These are phyloP conservation scores for Entomyzon cyanotis DNA, from an alignment of 2,113 vertebrate species.

Conservation along the genomic window DNA sequence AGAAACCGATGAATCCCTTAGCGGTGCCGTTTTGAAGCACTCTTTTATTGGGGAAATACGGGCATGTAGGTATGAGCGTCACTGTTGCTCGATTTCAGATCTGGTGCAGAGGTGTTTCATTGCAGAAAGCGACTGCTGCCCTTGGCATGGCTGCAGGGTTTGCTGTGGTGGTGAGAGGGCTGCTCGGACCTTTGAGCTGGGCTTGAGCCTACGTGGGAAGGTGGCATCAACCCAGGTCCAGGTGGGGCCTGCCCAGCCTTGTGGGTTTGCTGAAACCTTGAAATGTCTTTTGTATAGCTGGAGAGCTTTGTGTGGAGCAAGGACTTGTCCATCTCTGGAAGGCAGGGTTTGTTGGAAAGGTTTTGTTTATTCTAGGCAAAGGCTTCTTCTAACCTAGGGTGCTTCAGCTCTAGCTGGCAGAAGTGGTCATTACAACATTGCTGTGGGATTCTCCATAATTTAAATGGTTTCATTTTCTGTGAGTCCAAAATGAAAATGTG, in stretches of 20 bases:
- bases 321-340: not conserved
- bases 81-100: not conserved
- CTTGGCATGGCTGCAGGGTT: rapidly evolving
- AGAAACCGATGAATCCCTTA: not conserved
- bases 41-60: not conserved
- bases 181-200: not conserved
- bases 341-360: not conserved
- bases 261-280: not conserved
- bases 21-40: not conserved
- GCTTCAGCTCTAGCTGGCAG: not conserved
- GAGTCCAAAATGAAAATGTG: not conserved
- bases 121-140: not conserved
- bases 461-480: not conserved
- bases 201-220: rapidly evolving
- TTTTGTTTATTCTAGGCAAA: constrained; percentile 15
- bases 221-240: not conserved
- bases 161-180: not conserved
- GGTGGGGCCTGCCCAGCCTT: not conserved
- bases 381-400: not conserved
- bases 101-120: not conserved
- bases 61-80: not conserved
- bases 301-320: not conserved
- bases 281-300: not conserved
- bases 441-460: not conserved
- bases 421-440: not conserved